Evolutionary conservation across 92 coral and sea anemone species (phyloP).

Genomic region (Virgularia gustaviana): DNA sequence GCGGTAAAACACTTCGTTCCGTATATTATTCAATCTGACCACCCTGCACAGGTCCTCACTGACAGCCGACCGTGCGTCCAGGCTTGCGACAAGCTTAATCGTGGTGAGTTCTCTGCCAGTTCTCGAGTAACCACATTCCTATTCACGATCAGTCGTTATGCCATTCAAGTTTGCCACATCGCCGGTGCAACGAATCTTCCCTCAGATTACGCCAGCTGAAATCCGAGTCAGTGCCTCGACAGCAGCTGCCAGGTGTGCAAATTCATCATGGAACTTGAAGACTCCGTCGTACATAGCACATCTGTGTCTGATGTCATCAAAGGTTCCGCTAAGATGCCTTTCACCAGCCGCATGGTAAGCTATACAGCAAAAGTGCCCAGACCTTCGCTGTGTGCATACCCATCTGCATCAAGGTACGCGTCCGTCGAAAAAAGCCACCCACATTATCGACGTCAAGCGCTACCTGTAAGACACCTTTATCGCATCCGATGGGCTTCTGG

Average conservation of each 20-base stretch:
- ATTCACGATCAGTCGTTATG: slow-evolving; percentile 36
- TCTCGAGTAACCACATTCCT: slow-evolving; percentile 51
- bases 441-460: slow-evolving; percentile 45
- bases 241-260: slow-evolving; percentile 39
- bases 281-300: slow-evolving; percentile 36
- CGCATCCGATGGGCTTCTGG: slow-evolving; percentile 29
- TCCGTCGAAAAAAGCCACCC: slow-evolving; percentile 52
- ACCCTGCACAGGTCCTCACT: slow-evolving; percentile 48
- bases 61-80: slow-evolving; percentile 58
- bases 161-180: slow-evolving; percentile 21
- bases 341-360: slow-evolving; percentile 47
- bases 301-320: slow-evolving; percentile 40
- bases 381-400: slow-evolving; percentile 45
- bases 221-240: slow-evolving; percentile 35
- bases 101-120: slow-evolving; percentile 57
- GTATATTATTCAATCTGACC: slow-evolving; percentile 43
- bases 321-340: slow-evolving; percentile 32
- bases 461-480: slow-evolving; percentile 50
- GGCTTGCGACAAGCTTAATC: slow-evolving; percentile 46
- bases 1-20: slow-evolving; percentile 48
- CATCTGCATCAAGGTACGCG: slow-evolving; percentile 49
- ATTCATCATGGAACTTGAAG: slow-evolving; percentile 39
- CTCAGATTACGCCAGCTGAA: slow-evolving; percentile 49
- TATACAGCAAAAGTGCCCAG: slow-evolving; percentile 44
- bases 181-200: slow-evolving; percentile 47